A percentile compares a stretch with the other conserved stretches of the same genome.
Evolutionary conservation across 2,797 vertebrate genomes (phyloP).

Genomic region (Gymnoscopelus braueri): DNA sequence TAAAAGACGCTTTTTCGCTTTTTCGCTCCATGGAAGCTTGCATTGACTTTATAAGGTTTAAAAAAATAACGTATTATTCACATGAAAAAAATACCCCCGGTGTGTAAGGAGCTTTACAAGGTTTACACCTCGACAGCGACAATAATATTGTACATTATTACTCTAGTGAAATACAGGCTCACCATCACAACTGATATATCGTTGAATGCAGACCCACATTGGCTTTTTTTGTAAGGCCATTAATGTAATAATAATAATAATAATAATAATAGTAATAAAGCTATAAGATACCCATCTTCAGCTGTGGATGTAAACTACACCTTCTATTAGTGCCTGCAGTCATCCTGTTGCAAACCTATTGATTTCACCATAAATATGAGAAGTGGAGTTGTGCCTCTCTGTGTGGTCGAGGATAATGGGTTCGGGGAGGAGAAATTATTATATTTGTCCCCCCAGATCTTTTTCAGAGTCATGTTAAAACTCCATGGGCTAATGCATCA

Average conservation of each 20-base stretch:
- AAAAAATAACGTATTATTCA: too few species aligned
- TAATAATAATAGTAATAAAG: neutral
- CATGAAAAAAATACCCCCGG: too few species aligned
- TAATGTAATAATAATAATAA: too few species aligned
- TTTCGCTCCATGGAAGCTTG: too few species aligned
- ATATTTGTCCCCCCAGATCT: conserved; percentile 50
- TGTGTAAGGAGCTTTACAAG: too few species aligned
- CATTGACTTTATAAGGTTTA: too few species aligned
- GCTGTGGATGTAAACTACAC: conserved; percentile 33
- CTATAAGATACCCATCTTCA: conserved; percentile 3
- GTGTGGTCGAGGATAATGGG: conserved; percentile 60
- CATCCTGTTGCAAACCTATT: conserved; percentile 37
- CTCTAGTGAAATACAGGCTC: conserved; percentile 1
- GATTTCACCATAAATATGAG: conserved; percentile 64
- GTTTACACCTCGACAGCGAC: too few species aligned
- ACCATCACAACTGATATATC: neutral
- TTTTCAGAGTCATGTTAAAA: conserved; percentile 59
- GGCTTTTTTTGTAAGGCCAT: neutral
- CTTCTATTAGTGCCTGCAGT: conserved; percentile 33
- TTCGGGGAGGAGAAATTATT: conserved; percentile 48
- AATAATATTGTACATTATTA: too few species aligned
- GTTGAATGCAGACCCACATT: conserved; percentile 12
- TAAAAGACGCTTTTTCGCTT: too few species aligned
- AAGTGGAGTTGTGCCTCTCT: conserved; percentile 52
- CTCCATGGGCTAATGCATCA: conserved; percentile 45